Evolutionary conservation across 2,113 vertebrate species (phyloP), one percentile per base, ranked within the genome.

Genomic region (Poeciliopsis turrubarensis): DNA sequence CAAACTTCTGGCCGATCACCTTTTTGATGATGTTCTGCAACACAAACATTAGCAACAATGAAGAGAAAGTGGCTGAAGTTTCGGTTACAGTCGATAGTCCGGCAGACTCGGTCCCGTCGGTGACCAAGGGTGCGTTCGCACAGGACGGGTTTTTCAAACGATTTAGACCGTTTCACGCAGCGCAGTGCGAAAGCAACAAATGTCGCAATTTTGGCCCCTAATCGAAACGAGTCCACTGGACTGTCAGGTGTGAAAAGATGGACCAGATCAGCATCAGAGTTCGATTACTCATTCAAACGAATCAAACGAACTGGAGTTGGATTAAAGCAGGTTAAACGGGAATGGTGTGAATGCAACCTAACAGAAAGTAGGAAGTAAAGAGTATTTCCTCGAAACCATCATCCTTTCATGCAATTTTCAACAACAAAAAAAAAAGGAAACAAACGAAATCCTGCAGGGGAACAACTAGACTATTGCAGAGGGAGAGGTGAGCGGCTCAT

Each of bases 21-120:
- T 98, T 98, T 94, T 97, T 98, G 95, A 98, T 98, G 93, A 98
- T 98, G 89, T 98, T 98, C 97, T 98, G 94, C 29, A 85, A 92
- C 87, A 81, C 30, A 83, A 5, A 34, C 13, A 73, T 31, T 76
- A 31, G 69, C 15, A 77, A 26, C 22, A 65, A 15, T 27, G 29
- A 68, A 17, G 26, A 19, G 5, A 19, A 29, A 29, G 4, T 47
- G 22, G 22, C 15, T 17, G 44, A 47, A 47, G 17, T 17, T 17
- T 47, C 17, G 19, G 19, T 22, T 6, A 5, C 47, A 60, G 39
- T 1, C 37, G 30, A 80, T 34, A 87, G 34, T 37, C 2, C 34
- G 34, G 34, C 11, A 37, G 34, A 37, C 34, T 37, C 10, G 10
- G 34, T 37, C 12, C 34, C 11, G 11, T 10, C 10, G 34, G 34